phyloP scores from a whole-genome alignment of 2,888 invertebrate species.

The Thyatira batis region DNA sequence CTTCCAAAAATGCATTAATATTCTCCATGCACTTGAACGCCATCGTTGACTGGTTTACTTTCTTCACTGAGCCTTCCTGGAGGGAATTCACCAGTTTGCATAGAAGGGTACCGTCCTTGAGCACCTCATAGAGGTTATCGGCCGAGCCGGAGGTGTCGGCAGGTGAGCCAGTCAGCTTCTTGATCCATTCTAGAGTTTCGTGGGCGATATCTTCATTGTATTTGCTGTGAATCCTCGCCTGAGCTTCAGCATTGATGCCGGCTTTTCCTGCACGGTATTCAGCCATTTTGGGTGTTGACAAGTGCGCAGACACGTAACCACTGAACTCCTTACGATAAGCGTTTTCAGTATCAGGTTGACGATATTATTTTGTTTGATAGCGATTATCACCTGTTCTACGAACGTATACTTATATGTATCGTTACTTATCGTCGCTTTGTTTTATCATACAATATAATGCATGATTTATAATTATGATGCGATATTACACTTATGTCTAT shows the following conservation, averaged over 20 bases:
- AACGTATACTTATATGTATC: slow-evolving; percentile 44
- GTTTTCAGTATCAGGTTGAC: slow-evolving; percentile 59
- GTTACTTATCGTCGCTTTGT: slow-evolving; percentile 38
- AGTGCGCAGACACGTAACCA: slow-evolving; percentile 67
- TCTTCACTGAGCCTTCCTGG: slow-evolving; percentile 93
- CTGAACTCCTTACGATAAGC: slow-evolving; percentile 72
- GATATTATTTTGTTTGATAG: slow-evolving; percentile 57
- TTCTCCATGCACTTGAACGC: slow-evolving; percentile 99
- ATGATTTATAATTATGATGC: slow-evolving; percentile 51
- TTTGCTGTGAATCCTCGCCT: slow-evolving; percentile 92
- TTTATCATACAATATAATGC: slow-evolving; percentile 51
- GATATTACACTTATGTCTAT: slow-evolving; percentile 22
- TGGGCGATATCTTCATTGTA: slow-evolving; percentile 96
- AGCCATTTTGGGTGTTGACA: slow-evolving; percentile 72
- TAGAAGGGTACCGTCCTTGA: slow-evolving; percentile 94
- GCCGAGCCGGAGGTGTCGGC: slow-evolving; percentile 92
- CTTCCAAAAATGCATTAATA: slow-evolving; percentile 95
- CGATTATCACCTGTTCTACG: slow-evolving; percentile 60
- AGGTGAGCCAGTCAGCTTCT: slow-evolving; percentile 90
- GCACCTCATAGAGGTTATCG: slow-evolving; percentile 93
- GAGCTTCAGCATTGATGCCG: slow-evolving; percentile 78
- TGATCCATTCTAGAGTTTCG: slow-evolving; percentile 97
- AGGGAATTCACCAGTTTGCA: slow-evolving; percentile 95
- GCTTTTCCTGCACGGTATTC: slow-evolving; percentile 76
- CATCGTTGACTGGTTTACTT: slow-evolving; percentile 94